Percentiles rank a stretch among this genome's conserved stretches.
Evolutionary conservation across 2,888 invertebrate species (phyloP).

Genomic region (Ernsta delagoae): DNA sequence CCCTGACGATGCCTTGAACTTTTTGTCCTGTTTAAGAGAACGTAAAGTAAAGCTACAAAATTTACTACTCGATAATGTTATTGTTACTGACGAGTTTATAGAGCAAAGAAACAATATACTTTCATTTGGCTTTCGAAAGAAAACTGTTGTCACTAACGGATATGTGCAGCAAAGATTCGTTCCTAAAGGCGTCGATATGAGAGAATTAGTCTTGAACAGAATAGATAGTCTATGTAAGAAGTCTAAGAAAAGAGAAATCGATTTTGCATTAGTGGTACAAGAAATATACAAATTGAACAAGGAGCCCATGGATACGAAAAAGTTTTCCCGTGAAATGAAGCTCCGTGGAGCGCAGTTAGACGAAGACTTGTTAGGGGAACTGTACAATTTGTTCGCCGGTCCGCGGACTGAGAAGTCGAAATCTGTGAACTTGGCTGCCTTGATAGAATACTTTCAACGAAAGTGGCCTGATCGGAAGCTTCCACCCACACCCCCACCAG

Average conservation of each 20-base stretch:
- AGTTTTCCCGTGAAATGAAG: slow-evolving; percentile 46
- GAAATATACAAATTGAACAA: slow-evolving; percentile 47
- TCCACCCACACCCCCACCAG: slow-evolving; percentile 54
- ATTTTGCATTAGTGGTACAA: slow-evolving; percentile 53
- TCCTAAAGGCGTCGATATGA: slow-evolving; percentile 44
- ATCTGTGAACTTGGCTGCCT: slow-evolving; percentile 47
- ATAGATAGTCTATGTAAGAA: slow-evolving; percentile 51
- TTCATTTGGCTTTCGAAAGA: slow-evolving; percentile 43
- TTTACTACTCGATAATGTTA: slow-evolving; percentile 53
- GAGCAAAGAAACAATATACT: slow-evolving; percentile 44
- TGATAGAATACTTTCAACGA: slow-evolving; percentile 57
- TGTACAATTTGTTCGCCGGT: slow-evolving; percentile 51
- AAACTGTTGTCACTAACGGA: slow-evolving; percentile 52
- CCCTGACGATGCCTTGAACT: slow-evolving; percentile 49
- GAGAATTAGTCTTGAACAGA: slow-evolving; percentile 53
- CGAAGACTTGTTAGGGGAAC: slow-evolving; percentile 51
- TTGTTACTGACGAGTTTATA: slow-evolving; percentile 52
- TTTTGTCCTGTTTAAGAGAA: slow-evolving; percentile 48
- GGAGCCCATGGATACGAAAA: slow-evolving; percentile 45
- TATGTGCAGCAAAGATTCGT: slow-evolving; percentile 43
- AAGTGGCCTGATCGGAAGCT: slow-evolving; percentile 60
- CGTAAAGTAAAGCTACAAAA: slow-evolving; percentile 48
- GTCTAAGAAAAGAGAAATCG: slow-evolving; percentile 50
- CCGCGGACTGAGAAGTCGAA: slow-evolving; percentile 47
- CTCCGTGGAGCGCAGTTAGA: slow-evolving; percentile 47